Base-by-base conservation (phyloP, 2,797 vertebrate genomes). In the Avahi laniger region DNA sequence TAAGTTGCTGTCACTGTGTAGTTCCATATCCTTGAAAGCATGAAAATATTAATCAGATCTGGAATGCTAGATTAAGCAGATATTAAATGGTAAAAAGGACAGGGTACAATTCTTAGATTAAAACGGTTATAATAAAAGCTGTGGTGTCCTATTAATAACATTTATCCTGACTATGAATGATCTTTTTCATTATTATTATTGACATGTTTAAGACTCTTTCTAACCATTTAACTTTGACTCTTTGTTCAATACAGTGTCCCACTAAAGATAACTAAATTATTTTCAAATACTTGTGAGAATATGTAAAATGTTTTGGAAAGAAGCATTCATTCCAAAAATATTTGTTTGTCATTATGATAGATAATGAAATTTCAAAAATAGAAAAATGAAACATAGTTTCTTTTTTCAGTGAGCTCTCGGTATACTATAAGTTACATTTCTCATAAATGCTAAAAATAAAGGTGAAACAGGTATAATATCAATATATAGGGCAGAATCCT, bases 71-170 rank as follows among this genome's bases (percentile, higher is more conserved):
- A 91, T 96, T 96, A 95, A 97, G 35, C 59, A 97, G 79, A 97
- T 87, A 90, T 72, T 63, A 97, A 82, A 94, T 78, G 91, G 91
- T 94, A 96, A 97, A 98, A 96, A 33, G 13, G 86, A 82, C 79
- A 70, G 10, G 26, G 59, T 94, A 92, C 63, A 96, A 81, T 46
- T 97, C 87, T 82, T 76, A 95, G 35, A 82, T 94, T 75, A 97
- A 95, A 98, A 97, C 33, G 93, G 24, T 57, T 26, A 57, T 26
- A 98, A 96, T 96, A 96, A 95, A 97, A 97, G 83, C 52, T 83
- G 35, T 95, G 92, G 59, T 93, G 4, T 97, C 96, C 96, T 98
- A 92, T 85, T 87, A 97, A 86, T 92, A 98, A 88, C 85, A 96
- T 83, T 95, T 94, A 93, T 89, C 18, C 33, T 94, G 38, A 79